Base-by-base conservation (phyloP, 2,888 invertebrate genomes). In the Chalcis sispes region DNA sequence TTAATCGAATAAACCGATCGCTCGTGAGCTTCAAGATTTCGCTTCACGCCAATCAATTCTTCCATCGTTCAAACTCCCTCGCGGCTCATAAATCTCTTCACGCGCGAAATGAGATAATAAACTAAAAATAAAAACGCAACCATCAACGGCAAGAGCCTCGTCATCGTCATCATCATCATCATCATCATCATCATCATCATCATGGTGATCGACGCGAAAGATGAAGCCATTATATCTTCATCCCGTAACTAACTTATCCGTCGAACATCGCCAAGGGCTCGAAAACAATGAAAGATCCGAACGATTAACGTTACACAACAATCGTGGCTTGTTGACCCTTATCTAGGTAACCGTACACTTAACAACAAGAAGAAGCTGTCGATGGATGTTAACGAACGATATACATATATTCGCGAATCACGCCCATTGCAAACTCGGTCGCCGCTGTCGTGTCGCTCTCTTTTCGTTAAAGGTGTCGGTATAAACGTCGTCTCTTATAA, bases 1-100 rank as follows among this genome's bases (percentile, higher is more conserved):
- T 56, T 48, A 72, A 58, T 50, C 48, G 32, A 54, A 56, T 54
- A 27, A 69, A 23, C 64, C 58, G 50, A n/a, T n/a, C n/a, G n/a
- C n/a, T 54, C 48, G 23, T 23, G 23, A 40, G 29, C 10, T 27
- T 50, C 58, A 25, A 23, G 67, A 61, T 67, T 59, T 73, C 73
- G 32, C 54, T 59, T 48, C 52, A 40, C 61, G 52, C 54, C 65
- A 48, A 74, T 74, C 73, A 67, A 72, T 72, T 58, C n/a, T n/a
- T 36, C 58, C 64, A 74, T 67, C 66, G 58, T 36, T 73, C 73
- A 67, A 67, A 54, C 40, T 59, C n/a, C 32, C 18, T 3, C 8
- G n/a, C 10, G 36, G 62, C 42, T 32, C 66, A 46, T 61, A 67
- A 67, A 74, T 74, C 73, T 61, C 36, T n/a, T 3, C 13, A 15